Base-by-base conservation (phyloP, 2,888 invertebrate genomes). In the Apeira syringaria region DNA sequence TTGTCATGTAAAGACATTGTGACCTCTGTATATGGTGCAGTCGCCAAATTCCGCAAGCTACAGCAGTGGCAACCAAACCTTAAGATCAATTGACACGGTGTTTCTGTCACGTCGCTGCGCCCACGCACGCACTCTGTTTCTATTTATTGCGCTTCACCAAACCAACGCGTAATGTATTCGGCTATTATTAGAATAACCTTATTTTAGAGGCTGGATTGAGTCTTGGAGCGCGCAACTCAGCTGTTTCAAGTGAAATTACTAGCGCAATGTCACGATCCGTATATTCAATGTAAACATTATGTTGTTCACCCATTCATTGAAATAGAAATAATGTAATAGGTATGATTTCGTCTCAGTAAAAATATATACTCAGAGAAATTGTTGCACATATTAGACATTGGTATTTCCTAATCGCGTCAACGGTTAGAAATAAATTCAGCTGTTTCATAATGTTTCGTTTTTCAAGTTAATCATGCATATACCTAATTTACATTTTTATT, bases 81-180 rank as follows among this genome's bases (percentile, higher is more conserved):
- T 24, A 33, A 15, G 10, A 17, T 37, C 43, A 29, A 18, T 44
- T 37, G 37, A 33, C 37, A 20, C 37, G 25, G 25, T 22, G 24
- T 33, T 28, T 17, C 12, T 30, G 43, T 35, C 52, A 44, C 54
- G 28, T 31, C 42, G 44, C 52, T 38, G 50, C 61, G 49, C 70
- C 62, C 55, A 66, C 68, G 64, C 61, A 50, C 46, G 22, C 50
- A 44, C 48, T 50, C 56, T 57, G 64, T 62, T 60, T 73, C 68
- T 79, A 75, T 80, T 75, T 78, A 75, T 68, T 75, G 68, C 73
- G 61, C 68, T 74, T 74, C 72, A 72, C 74, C 62, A 66, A 75
- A 70, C 62, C 62, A 62, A 61, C 68, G 67, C 64, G 67, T 64
- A 64, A 59, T 64, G 63, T 64, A 64, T 63, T 55, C 53, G 18